Base-by-base conservation (phyloP, 2,113 vertebrate species). In the Oncorhynchus mykiss region DNA sequence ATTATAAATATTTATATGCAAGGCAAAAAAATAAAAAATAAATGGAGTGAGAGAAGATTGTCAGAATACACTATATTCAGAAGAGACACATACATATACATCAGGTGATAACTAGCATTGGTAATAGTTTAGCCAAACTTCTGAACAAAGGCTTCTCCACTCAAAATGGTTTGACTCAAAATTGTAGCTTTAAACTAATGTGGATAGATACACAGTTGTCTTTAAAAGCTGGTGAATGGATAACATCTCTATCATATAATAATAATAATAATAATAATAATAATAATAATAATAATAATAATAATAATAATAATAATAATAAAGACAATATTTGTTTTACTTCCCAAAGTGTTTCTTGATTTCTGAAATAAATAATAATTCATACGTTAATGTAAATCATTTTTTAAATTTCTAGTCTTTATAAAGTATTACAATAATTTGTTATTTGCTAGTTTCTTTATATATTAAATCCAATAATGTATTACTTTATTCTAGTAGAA, bases 101-200 rank as follows among this genome's bases (percentile, higher is more conserved):
- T 8, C 18, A 16, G 14, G 72, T 66, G 60, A 51, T 16, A 27
- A 12, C 39, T 34, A 67, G 76, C 29, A 65, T 31, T 39, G 27
- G 81, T 85, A 80, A 85, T 69, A 80, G 72, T 82, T 87, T 87
- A 85, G 80, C 67, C n/a, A 2, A 34, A 29, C 72, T 71, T 77
- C 76, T 57, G 68, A 67, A 78, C 64, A 34, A 20, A 20, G 67
- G 31, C 59, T 70, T 71, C 60, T 70, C 73, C 59, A 72, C 71
- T 77, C 67, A 39, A 62, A 60, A 82, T 79, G 48, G 57, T 49
- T 62, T 11, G 48, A 49, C 79, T 74, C 51, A 68, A 76, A 70
- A 20, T 45, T 70, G 11, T 27, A 9, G 68, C 11, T 70, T n/a
- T 48, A 27, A 66, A 16, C 12, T 66, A 5, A 22, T n/a, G 22